These are phyloP conservation scores for Hippocampus kuda DNA, from an alignment of 2,797 vertebrate genomes.

Conservation along the genomic window DNA sequence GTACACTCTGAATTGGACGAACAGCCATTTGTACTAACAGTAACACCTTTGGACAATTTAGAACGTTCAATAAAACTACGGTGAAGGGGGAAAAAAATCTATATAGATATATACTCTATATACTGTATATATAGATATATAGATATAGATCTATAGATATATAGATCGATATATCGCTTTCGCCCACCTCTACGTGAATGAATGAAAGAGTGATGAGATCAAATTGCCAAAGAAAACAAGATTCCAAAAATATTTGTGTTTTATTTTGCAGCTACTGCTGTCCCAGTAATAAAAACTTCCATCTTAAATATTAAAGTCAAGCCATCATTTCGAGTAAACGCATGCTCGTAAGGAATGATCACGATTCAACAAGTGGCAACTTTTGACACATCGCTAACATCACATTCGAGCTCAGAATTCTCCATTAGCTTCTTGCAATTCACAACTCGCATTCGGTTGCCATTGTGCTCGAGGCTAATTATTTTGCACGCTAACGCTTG, in stretches of 20 bases:
- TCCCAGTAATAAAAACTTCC: background rate
- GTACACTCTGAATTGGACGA: no score
- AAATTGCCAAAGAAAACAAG: background rate
- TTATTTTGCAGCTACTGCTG: conserved; percentile 1
- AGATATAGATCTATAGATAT: no score
- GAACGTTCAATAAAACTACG: no score
- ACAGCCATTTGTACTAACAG: no score
- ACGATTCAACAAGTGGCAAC: no score
- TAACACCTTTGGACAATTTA: no score
- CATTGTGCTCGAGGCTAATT: background rate
- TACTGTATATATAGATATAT: no score
- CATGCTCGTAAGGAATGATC: no score
- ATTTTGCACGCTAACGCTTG: background rate
- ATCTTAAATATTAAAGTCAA: background rate
- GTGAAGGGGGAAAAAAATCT: no score
- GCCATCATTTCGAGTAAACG: no score
- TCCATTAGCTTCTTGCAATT: background rate
- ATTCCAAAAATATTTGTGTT: conserved; percentile 4
- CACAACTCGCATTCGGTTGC: background rate
- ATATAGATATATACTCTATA: no score
- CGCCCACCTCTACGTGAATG: background rate
- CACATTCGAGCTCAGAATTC: background rate
- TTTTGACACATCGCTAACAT: background rate
- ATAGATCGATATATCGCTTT: background rate
- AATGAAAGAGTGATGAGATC: background rate